Conservation (phyloP, 2,113 vertebrate genomes). For the Calidris pugnax region DNA sequence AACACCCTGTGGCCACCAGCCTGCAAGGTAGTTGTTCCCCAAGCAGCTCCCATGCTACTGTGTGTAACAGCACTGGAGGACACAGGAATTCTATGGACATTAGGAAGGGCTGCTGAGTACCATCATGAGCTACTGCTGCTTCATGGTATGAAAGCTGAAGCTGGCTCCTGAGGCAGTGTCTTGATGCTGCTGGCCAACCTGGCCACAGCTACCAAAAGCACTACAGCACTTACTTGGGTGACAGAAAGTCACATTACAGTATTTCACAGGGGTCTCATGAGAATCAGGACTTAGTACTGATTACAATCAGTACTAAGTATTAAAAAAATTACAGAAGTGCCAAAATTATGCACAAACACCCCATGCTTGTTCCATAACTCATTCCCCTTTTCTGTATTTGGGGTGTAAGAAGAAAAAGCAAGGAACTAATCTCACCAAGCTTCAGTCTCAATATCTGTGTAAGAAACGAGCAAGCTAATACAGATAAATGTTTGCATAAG, state of each 20-base stretch:
- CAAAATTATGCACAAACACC: background rate
- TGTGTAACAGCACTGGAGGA: too few relatives aligned
- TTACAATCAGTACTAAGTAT: too few relatives aligned
- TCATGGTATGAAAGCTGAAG: background rate
- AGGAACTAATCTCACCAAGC: background rate
- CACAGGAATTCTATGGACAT: background rate
- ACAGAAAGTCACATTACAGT: background rate
- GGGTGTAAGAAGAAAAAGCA: background rate
- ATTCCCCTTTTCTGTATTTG: background rate
- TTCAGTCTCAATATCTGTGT: rapidly evolving
- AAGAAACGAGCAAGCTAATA: background rate
- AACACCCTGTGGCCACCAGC: background rate
- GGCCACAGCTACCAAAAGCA: background rate
- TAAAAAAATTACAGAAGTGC: background rate
- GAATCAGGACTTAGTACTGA: background rate
- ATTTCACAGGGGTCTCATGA: background rate
- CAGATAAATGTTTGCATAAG: background rate
- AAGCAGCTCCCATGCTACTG: background rate
- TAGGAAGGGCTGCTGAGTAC: background rate
- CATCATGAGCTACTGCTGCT: rapidly evolving
- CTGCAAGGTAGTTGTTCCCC: background rate
- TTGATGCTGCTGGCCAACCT: background rate
- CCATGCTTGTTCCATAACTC: background rate
- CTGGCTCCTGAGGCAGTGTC: background rate
- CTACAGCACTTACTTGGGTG: background rate